Base-by-base conservation (phyloP, 2,888 invertebrate species). In the Acronicta alni region DNA sequence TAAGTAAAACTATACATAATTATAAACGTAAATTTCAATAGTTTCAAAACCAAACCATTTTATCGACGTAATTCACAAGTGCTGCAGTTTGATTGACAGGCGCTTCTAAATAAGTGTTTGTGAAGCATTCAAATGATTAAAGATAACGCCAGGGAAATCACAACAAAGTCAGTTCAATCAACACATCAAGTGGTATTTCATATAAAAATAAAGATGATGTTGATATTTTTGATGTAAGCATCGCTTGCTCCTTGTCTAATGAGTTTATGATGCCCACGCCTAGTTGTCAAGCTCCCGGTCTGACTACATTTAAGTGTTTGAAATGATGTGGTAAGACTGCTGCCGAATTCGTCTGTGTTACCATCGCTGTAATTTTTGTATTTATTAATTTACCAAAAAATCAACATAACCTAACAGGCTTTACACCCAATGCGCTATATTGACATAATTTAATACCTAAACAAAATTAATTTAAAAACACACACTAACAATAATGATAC, bases 91-190 rank as follows among this genome's bases (percentile, higher is more conserved):
- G 57, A 69, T 57, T 60, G 73, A 67, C 68, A 57, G 17, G 37
- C 42, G 43, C 6, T 10, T 38, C 44, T 41, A 41, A 57, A 30
- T 30, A 46, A 67, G 53, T 72, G 53, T 67, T 47, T 54, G 10
- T 32, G 37, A 42, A 56, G 26, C 46, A 47, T 68, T 68, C 2
- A 52, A 65, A 47, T 66, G 41, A 64, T 70, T 52, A 44, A 30
- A 42, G 15, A 49, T 49, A 64, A 51, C 35, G 26, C 69, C 46
- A 62, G 17, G n/a, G n/a, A 47, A 17, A 52, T 48, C 63, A 47
- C 10, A 16, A 43, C 26, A 30, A n/a, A 30, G 10, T 62, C 30
- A 56, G 35, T 15, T 9, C 8, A 42, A 17, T 32, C 42, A 18
- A 43, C 12, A 32, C 14, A 43, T 38, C 12, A 45, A 15, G 30